A percentile compares a stretch with the other conserved stretches of the same genome.
These are phyloP conservation scores for Lanistes nyassanus DNA, from an alignment of 1,140 invertebrate genomes.

Conservation along the genomic window DNA sequence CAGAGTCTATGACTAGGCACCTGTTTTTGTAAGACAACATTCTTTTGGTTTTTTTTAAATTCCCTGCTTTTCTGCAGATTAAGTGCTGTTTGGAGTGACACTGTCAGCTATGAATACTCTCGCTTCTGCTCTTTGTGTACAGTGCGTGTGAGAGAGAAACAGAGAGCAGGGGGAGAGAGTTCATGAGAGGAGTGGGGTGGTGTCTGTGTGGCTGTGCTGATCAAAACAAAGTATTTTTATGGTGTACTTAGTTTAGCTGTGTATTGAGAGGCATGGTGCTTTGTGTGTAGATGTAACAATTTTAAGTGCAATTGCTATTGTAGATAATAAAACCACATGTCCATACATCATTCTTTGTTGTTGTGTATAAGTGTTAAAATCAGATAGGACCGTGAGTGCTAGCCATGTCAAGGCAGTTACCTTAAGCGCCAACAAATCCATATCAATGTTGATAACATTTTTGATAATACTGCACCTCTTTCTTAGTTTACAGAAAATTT, in stretches of 20 bases:
- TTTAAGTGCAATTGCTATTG: constrained; percentile 20
- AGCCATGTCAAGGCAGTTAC: neutral
- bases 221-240: neutral
- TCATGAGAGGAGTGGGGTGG: too few relatives aligned
- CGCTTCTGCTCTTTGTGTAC: neutral
- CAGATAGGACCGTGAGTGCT: neutral
- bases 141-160: neutral
- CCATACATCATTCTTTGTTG: neutral
- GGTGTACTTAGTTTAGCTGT: neutral
- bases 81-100: too few relatives aligned
- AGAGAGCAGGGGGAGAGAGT: neutral
- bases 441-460: too few relatives aligned
- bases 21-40: too few relatives aligned
- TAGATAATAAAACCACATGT: constrained; percentile 22
- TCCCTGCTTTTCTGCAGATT: too few relatives aligned
- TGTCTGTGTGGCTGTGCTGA: neutral
- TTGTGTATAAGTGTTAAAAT: neutral
- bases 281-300: constrained; percentile 12
- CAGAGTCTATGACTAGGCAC: too few relatives aligned
- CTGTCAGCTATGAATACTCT: neutral
- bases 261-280: constrained; percentile 11
- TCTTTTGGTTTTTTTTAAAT: too few relatives aligned
- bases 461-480: too few relatives aligned
- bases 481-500: too few relatives aligned
- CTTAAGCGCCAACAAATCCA: too few relatives aligned